Evolutionary conservation across 2,113 vertebrate species (phyloP), one percentile per base, ranked within the genome.

Genomic region (Macrotus californicus): DNA sequence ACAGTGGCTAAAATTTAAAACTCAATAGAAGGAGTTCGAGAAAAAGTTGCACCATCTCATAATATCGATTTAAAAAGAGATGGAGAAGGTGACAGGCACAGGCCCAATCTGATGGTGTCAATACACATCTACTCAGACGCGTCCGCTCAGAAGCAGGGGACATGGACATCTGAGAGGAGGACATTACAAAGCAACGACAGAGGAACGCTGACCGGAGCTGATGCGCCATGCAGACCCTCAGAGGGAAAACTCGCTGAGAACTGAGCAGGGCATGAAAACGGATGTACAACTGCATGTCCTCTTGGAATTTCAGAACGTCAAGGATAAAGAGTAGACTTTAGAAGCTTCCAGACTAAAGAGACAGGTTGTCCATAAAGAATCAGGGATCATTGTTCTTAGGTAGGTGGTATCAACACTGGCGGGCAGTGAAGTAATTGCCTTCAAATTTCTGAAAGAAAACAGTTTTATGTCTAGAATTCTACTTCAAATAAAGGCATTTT

Each of bases 401-500:
- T 6, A 31, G 39, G 24, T 4, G 1, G 11, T n/a, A 59, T 22
- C 67, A 39, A 3, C 16, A 2, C 69, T 43, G 24, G 19, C n/a
- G 75, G 12, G 5, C 10, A 39, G 16, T 39, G 14, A 11, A 69
- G 13, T 10, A 2, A 31, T 67, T 29, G 22, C 66, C 54, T 83
- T 84, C 70, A 54, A 46, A 21, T 88, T 50, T 46, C 64, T 54
- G 48, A 75, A 72, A n/a, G 36, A 61, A 80, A 84, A 54, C 24
- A 29, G 24, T 79, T 81, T 34, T n/a, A 5, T 52, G 29, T 48
- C 22, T 52, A 26, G 43, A 70, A 24, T 54, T 66, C 22, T 76
- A 34, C 22, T 34, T 14, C 79, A 96, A 86, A 83, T 72, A 75
- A 82, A 82, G 76, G 54, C 36, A 79, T 77, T 93, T 94, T 48